phyloP scores from a whole-genome alignment of 92 coral and sea anemone genomes.

The Umimayanthus kanabou region DNA sequence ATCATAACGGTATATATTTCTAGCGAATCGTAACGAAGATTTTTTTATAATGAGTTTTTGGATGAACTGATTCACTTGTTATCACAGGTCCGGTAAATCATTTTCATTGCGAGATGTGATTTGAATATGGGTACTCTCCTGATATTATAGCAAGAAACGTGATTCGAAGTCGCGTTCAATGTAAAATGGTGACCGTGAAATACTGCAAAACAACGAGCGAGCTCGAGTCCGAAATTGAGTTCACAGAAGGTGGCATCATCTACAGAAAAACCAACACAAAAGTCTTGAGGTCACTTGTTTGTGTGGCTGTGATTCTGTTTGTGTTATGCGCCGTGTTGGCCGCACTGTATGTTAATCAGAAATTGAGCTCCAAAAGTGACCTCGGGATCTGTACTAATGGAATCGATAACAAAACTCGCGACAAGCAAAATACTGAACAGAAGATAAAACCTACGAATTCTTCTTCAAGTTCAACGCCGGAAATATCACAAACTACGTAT shows the following conservation, averaged over 20 bases:
- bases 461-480: not conserved
- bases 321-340: conserved; percentile 10
- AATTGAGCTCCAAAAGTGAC: not conserved
- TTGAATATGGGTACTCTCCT: not conserved
- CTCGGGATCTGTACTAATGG: not conserved
- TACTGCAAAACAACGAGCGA: conserved; percentile 16
- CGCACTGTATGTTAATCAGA: conserved; percentile 27
- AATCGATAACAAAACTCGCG: not conserved
- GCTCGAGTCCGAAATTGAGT: conserved; percentile 8
- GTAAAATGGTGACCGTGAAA: conserved; percentile 7
- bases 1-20: too few relatives aligned
- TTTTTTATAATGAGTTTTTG: too few relatives aligned
- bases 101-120: not conserved
- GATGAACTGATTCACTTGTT: not conserved
- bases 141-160: not conserved
- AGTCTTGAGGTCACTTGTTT: not conserved
- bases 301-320: not conserved
- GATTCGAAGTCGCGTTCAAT: not conserved
- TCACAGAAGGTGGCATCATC: not conserved
- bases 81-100: not conserved
- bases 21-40: too few relatives aligned
- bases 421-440: not conserved
- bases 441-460: not conserved
- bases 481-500: not conserved
- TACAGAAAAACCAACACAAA: not conserved